Evolutionary conservation across 2,888 invertebrate genomes (phyloP), one percentile per base, ranked within the genome.

Genomic region (Drosophila mettleri): DNA sequence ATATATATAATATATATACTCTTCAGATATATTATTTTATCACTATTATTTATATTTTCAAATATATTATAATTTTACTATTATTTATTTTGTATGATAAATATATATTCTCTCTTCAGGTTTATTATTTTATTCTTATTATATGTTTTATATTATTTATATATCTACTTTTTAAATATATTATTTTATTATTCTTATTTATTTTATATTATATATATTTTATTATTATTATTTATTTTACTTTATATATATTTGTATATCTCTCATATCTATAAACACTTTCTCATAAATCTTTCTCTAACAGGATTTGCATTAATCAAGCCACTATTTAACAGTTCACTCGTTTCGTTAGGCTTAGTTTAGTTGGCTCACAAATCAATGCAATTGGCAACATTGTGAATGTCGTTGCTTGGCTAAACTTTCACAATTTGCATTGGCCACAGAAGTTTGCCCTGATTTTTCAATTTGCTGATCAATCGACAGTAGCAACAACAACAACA

Each of bases 371-470:
- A 54, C 71, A 78, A 80, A 74, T 86, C 78, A 74, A 61, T n/a
- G 49, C 46, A 24, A 61, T 73, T 80, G 80, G 46, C 81, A 81
- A 67, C 60, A 27, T 61, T 61, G 65, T 54, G 59, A 59, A 61
- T 46, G 48, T 18, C 41, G 41, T 49, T 43, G 45, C 58, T 66
- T 65, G 59, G 75, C 46, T 75, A 69, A 58, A 88, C 88, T 86
- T 86, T 88, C 81, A 78, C 86, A 71, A 70, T 79, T 79, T 77
- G 69, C 73, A 81, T 75, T 65, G 61, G 71, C 62, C 67, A 64
- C 67, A 54, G 64, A 51, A 73, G 73, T 74, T 79, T 86, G 88
- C 88, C 86, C 86, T 86, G 86, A 80, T 88, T 86, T 88, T 46
- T n/a, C 48, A 69, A 57, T 54, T 66, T 48, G 63, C 77, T 75